A percentile compares a stretch with the other conserved stretches of the same genome.
Evolutionary conservation across 1,140 invertebrate species (phyloP).

Genomic region (Bursaphelenchus mucronatus): DNA sequence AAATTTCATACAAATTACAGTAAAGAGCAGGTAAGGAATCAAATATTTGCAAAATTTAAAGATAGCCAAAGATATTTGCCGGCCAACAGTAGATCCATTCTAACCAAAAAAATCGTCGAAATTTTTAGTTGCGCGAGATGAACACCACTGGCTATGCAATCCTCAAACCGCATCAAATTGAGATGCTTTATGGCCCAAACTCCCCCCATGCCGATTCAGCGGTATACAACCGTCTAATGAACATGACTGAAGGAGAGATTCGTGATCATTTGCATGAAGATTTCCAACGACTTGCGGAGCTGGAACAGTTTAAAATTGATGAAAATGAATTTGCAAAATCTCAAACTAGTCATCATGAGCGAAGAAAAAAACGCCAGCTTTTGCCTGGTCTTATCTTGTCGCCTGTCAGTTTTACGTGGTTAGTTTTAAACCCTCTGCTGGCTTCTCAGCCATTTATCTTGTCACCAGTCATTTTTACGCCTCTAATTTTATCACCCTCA

Average conservation of each 20-base stretch:
- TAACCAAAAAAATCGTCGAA: too few relatives aligned
- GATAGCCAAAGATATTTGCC: too few relatives aligned
- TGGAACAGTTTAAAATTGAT: slow-evolving; percentile 40
- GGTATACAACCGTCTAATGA: slow-evolving; percentile 9
- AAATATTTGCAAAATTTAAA: too few relatives aligned
- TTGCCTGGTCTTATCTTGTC: too few relatives aligned
- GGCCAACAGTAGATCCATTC: too few relatives aligned
- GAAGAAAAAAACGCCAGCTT: too few relatives aligned
- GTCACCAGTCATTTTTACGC: background rate
- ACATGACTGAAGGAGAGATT: background rate
- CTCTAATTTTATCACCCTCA: background rate
- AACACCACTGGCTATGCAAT: slow-evolving; percentile 40
- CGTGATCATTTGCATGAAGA: slow-evolving; percentile 29
- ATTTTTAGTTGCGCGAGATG: slow-evolving; percentile 41
- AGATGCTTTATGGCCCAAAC: slow-evolving; percentile 39
- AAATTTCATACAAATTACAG: slow-evolving; percentile 35
- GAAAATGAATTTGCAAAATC: slow-evolving; percentile 40
- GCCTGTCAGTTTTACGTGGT: too few relatives aligned
- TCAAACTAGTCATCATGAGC: background rate
- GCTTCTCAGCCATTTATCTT: slow-evolving; percentile 1
- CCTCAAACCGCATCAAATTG: slow-evolving; percentile 28
- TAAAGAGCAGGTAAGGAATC: slow-evolving; percentile 37
- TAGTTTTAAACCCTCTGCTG: too few relatives aligned
- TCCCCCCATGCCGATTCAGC: slow-evolving; percentile 44
- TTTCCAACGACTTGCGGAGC: slow-evolving; percentile 29